Evolutionary conservation across 2,888 invertebrate species (phyloP).

Genomic region (Eupithecia dodoneata): DNA sequence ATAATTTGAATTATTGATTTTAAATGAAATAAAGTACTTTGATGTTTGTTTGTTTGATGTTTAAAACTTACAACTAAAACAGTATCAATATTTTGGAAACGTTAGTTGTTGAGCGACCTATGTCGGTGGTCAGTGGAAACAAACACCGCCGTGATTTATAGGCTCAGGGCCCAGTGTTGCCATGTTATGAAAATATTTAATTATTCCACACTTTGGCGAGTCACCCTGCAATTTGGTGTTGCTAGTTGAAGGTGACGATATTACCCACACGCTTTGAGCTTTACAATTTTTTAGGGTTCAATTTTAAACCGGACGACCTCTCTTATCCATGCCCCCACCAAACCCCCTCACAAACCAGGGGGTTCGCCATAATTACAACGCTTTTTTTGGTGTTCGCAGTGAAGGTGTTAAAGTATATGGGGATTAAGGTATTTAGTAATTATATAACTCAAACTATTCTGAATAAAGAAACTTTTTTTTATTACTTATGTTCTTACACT

Average conservation of each 20-base stretch:
- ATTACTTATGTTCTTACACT: too few relatives aligned
- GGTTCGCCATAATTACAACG: too few relatives aligned
- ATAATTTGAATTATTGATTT: too few relatives aligned
- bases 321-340: too few relatives aligned
- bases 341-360: too few relatives aligned
- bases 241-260: slow-evolving; percentile 61
- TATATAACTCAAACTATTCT: too few relatives aligned
- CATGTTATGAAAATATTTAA: slow-evolving; percentile 82
- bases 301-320: neutral
- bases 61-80: neutral
- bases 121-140: slow-evolving; percentile 53
- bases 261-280: slow-evolving; percentile 52
- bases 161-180: slow-evolving; percentile 65
- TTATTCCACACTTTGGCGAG: slow-evolving; percentile 70
- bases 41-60: too few relatives aligned
- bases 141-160: slow-evolving; percentile 67
- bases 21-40: too few relatives aligned
- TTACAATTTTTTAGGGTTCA: slow-evolving; percentile 28
- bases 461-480: too few relatives aligned
- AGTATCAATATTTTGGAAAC: neutral
- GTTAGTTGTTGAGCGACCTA: neutral
- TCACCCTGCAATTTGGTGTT: slow-evolving; percentile 66
- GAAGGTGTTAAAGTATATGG: too few relatives aligned
- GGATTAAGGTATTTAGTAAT: too few relatives aligned
- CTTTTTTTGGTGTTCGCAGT: too few relatives aligned